Evolutionary conservation across 2,888 invertebrate genomes (phyloP).

Genomic region (Diadromus collaris): DNA sequence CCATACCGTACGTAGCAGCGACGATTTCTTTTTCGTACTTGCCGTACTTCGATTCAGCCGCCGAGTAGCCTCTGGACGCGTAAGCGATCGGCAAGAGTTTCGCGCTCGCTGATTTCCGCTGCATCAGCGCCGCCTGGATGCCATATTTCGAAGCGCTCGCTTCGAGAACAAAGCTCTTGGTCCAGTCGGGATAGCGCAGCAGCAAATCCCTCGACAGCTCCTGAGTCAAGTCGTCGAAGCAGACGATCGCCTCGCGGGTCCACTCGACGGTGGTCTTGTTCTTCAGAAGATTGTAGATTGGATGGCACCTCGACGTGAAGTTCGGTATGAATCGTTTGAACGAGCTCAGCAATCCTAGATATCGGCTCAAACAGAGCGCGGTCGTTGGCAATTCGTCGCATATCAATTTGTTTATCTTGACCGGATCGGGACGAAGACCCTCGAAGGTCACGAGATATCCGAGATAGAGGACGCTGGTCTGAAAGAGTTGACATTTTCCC

Average conservation of each 20-base stretch:
- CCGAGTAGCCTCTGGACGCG: slow-evolving; percentile 40
- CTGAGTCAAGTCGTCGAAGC: slow-evolving; percentile 18
- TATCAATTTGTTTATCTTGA: slow-evolving; percentile 26
- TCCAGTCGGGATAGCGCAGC: slow-evolving; percentile 51
- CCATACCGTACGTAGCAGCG: slow-evolving; percentile 44
- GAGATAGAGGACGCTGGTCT: slow-evolving; percentile 25
- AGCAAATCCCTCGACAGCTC: not conserved
- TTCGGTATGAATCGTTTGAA: slow-evolving; percentile 42
- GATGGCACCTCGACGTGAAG: slow-evolving; percentile 17
- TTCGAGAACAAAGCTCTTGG: slow-evolving; percentile 27
- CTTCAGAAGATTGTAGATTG: slow-evolving; percentile 5
- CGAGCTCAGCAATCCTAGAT: slow-evolving; percentile 25
- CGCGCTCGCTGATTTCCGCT: not conserved
- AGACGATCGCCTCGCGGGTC: slow-evolving; percentile 1
- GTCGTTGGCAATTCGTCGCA: slow-evolving; percentile 6
- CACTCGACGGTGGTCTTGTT: slow-evolving; percentile 16
- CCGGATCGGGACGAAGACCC: slow-evolving; percentile 43
- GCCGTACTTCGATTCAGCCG: slow-evolving; percentile 18
- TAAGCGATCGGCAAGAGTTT: slow-evolving; percentile 39
- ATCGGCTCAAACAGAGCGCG: not conserved
- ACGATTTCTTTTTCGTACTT: slow-evolving; percentile 19
- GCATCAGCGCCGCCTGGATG: slow-evolving; percentile 38
- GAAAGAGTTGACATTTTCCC: slow-evolving; percentile 46
- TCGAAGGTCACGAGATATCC: slow-evolving; percentile 34
- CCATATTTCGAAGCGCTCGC: slow-evolving; percentile 7